Conservation (phyloP, 2,888 invertebrate species). For the Dasysyrphus albostriatus region DNA sequence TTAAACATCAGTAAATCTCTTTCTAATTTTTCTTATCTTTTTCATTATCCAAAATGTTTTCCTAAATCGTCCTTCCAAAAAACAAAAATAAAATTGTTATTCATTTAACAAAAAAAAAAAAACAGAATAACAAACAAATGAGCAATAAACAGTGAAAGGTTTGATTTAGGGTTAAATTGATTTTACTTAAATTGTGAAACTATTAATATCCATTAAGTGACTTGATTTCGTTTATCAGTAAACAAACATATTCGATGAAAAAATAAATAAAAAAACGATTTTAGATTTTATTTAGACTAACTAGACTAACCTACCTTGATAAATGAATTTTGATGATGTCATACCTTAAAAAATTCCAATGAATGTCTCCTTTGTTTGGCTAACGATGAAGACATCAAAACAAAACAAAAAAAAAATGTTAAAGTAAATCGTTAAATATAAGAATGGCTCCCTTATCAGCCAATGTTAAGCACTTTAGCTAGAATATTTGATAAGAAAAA, state of each 20-base stretch:
- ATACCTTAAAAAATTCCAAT: constrained; percentile 45
- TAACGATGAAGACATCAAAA: neutral
- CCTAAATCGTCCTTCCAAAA: neutral
- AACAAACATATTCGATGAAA: neutral
- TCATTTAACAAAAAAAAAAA: neutral
- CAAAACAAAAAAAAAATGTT: neutral
- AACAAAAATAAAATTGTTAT: neutral
- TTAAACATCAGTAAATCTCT: no score
- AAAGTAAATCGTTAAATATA: constrained; percentile 9
- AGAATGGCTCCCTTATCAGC: constrained; percentile 42
- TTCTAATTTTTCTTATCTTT: no score
- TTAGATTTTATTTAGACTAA: neutral
- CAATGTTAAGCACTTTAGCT: neutral
- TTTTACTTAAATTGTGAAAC: constrained; percentile 1
- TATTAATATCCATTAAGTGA: constrained; percentile 42
- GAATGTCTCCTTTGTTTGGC: constrained; percentile 39
- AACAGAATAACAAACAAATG: neutral
- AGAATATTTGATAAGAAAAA: neutral
- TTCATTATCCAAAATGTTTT: neutral
- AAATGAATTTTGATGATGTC: constrained; percentile 61
- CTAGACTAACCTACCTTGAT: constrained; percentile 9
- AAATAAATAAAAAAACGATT: neutral
- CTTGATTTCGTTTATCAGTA: constrained; percentile 20
- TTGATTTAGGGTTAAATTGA: constrained; percentile 8
- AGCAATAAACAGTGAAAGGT: neutral